phyloP scores from a whole-genome alignment of 2,113 vertebrate species.

The Thymallus thymallus region DNA sequence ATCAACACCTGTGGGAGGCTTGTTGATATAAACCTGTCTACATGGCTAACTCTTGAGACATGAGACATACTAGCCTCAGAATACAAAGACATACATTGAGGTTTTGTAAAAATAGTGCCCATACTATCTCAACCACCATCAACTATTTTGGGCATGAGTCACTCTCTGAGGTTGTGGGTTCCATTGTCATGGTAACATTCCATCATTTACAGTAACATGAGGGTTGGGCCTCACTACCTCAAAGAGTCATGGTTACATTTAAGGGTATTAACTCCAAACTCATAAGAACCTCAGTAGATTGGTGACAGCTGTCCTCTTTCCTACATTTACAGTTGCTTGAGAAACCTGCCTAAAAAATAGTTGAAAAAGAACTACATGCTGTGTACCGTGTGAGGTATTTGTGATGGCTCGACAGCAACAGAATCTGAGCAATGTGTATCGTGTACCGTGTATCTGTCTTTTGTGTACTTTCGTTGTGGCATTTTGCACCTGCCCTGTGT shows the following conservation, averaged over 20 bases:
- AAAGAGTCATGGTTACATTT: conserved; percentile 33
- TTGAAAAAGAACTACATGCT: background rate
- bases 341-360: conserved; percentile 26
- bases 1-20: no score
- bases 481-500: no score
- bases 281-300: background rate
- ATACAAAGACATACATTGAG: no score
- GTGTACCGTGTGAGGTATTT: background rate
- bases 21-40: no score
- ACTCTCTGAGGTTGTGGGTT: conserved; percentile 22
- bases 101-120: no score
- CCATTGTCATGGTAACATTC: conserved; percentile 47
- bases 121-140: no score
- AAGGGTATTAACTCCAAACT: conserved; percentile 19
- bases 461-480: no score
- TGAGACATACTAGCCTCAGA: no score
- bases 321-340: conserved; percentile 18
- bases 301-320: conserved; percentile 5
- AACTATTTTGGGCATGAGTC: conserved; percentile 1
- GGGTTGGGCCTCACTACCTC: conserved; percentile 12
- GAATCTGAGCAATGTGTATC: background rate
- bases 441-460: no score
- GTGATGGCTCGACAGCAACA: background rate
- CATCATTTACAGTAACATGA: background rate
- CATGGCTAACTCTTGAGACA: no score